Evolutionary conservation across 2,888 invertebrate genomes (phyloP).

Genomic region (Lasioglossum lativentre): DNA sequence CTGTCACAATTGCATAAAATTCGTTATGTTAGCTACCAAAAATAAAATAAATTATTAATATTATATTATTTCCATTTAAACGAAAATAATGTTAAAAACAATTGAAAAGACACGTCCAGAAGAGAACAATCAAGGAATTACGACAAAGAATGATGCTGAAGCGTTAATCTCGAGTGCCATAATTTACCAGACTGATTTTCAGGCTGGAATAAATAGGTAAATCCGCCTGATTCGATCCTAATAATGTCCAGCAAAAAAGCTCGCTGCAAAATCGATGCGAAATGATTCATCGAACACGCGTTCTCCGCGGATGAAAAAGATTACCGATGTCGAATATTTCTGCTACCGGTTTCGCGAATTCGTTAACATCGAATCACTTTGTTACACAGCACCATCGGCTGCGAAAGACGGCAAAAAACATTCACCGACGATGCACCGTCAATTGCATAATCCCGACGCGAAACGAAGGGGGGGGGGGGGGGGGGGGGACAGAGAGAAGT

Average conservation of each 20-base stretch:
- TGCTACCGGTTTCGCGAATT: background rate
- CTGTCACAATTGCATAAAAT: too few species aligned
- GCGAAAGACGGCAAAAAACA: background rate
- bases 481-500: too few species aligned
- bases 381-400: background rate
- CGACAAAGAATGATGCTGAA: background rate
- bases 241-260: background rate
- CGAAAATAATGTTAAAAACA: background rate
- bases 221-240: background rate
- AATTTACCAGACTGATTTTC: background rate
- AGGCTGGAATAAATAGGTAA: background rate
- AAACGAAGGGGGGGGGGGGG: too few species aligned
- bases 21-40: too few species aligned
- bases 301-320: background rate
- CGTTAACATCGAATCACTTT: slow-evolving; percentile 9
- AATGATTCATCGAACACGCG: background rate
- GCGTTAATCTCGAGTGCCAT: background rate
- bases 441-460: slow-evolving; percentile 14
- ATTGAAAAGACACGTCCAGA: background rate
- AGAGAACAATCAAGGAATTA: background rate
- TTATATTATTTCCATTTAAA: background rate
- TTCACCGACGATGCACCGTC: background rate
- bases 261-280: background rate
- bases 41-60: background rate
- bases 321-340: background rate